Percentiles rank a stretch among this genome's conserved stretches.
phyloP scores from a whole-genome alignment of 2,113 vertebrate species.

The Tapirus terrestris region DNA sequence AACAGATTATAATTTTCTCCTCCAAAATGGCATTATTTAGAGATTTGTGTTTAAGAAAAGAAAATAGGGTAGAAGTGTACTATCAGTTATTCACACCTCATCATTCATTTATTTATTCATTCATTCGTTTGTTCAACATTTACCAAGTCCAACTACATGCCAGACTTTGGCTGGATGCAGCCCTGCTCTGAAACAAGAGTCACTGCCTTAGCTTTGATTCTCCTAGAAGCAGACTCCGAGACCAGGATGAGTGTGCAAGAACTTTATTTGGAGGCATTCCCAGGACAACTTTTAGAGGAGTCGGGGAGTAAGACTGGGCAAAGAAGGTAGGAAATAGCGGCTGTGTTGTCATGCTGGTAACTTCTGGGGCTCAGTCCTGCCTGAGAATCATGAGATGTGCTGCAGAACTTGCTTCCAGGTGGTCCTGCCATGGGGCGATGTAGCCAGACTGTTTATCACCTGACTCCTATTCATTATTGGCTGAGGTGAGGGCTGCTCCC shows the following conservation, averaged over 20 bases:
- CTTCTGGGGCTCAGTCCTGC: neutral
- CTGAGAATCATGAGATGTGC: neutral
- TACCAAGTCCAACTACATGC: neutral
- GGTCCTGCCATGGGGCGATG: neutral
- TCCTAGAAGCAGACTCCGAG: neutral
- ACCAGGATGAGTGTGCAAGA: neutral
- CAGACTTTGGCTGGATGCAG: neutral
- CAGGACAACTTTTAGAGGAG: neutral
- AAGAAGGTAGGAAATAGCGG: neutral
- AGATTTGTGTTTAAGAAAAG: neutral
- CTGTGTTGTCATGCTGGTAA: neutral
- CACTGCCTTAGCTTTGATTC: neutral
- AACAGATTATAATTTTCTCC: neutral
- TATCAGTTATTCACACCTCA: neutral
- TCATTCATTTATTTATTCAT: neutral
- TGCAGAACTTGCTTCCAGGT: neutral
- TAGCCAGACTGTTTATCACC: neutral
- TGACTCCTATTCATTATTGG: neutral
- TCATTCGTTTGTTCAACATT: neutral
- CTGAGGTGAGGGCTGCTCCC: neutral
- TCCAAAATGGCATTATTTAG: neutral
- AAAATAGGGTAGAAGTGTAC: neutral
- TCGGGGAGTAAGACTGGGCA: fast-evolving
- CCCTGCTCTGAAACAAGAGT: neutral
- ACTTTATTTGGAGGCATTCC: neutral